Percentiles rank a stretch among this genome's conserved stretches.
These are phyloP conservation scores for Galerucella calmariensis DNA, from an alignment of 2,888 invertebrate genomes.

Conservation along the genomic window DNA sequence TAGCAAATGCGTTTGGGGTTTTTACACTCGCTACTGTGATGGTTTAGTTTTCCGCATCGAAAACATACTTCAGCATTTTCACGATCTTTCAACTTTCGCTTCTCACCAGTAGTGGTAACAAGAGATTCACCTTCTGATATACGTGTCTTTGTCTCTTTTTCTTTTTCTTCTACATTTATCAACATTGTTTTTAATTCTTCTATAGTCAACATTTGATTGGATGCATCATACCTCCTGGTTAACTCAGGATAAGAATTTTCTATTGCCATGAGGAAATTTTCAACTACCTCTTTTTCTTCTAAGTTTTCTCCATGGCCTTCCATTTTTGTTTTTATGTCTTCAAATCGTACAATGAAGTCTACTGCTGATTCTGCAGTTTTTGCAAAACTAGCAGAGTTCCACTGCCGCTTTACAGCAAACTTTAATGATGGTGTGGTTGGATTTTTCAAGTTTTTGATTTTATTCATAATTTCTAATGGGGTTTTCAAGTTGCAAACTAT, in stretches of 20 bases:
- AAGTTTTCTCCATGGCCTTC: neutral
- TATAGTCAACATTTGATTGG: neutral
- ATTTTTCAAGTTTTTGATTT: neutral
- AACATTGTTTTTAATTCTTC: conserved; percentile 1
- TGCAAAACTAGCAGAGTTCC: neutral
- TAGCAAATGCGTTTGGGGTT: too few species aligned
- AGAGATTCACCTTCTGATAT: conserved; percentile 2
- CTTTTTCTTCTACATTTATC: conserved; percentile 4
- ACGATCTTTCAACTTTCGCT: neutral
- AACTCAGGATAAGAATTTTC: conserved; percentile 5
- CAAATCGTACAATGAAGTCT: neutral
- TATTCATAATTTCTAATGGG: neutral
- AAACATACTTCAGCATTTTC: neutral
- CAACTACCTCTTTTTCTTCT: neutral
- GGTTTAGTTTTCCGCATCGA: too few species aligned
- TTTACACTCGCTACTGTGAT: too few species aligned
- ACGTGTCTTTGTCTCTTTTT: neutral
- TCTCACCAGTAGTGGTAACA: neutral
- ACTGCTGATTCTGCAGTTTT: neutral
- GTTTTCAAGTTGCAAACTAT: neutral
- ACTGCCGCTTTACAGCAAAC: neutral
- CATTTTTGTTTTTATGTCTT: neutral
- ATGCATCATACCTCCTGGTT: conserved; percentile 1
- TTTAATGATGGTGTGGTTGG: neutral
- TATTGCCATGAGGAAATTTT: neutral